Conservation (phyloP, 2,888 invertebrate species). For the Apamea sordens region DNA sequence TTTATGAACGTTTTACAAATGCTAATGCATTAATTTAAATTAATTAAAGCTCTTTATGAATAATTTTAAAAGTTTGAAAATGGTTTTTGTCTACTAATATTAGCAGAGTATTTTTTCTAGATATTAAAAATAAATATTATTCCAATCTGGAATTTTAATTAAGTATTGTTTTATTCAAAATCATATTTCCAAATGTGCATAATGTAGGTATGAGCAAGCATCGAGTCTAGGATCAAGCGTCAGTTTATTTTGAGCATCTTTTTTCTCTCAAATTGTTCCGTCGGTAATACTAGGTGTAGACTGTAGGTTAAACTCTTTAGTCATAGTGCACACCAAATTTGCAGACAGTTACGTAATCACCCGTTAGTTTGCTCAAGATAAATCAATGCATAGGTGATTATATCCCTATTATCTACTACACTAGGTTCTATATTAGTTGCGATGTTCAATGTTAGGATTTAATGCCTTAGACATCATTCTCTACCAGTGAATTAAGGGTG, state of each 20-base stretch:
- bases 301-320: constrained; percentile 49
- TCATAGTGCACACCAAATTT: constrained; percentile 67
- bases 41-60: constrained; percentile 21
- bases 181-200: neutral
- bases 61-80: neutral
- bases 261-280: constrained; percentile 21
- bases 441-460: neutral
- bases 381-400: constrained; percentile 54
- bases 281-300: constrained; percentile 33
- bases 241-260: constrained; percentile 14
- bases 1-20: constrained; percentile 26
- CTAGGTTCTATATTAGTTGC: constrained; percentile 19
- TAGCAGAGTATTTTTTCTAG: neutral
- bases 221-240: neutral
- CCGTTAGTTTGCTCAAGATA: constrained; percentile 54
- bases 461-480: neutral
- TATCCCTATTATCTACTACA: constrained; percentile 29
- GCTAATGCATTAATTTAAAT: constrained; percentile 46
- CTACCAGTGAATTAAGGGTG: neutral
- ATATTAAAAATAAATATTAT: neutral
- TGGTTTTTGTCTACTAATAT: neutral
- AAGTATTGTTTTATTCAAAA: constrained; percentile 4
- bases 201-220: neutral
- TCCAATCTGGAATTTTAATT: neutral
- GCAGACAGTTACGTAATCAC: constrained; percentile 73